Percentiles rank a stretch among this genome's conserved stretches.
phyloP scores from a whole-genome alignment of 2,113 vertebrate species.

The Porphyrio hochstetteri region DNA sequence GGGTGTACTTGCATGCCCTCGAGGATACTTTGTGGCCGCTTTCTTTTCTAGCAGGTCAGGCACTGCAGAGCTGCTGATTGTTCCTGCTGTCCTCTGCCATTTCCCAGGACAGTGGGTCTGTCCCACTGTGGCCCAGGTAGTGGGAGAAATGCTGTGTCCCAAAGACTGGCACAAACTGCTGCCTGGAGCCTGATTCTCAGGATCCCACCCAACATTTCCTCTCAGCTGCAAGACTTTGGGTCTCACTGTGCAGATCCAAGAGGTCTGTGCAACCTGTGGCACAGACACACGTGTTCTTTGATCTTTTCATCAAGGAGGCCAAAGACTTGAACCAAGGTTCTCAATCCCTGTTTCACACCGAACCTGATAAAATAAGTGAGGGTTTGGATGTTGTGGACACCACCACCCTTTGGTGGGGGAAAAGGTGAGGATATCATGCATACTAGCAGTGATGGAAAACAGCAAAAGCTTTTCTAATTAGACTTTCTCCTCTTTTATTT shows the following conservation, averaged over 20 bases:
- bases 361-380: not conserved
- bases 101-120: not conserved
- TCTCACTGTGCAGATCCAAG: rapidly evolving
- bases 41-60: not conserved
- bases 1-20: not conserved
- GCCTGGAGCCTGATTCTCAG: not conserved
- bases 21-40: not conserved
- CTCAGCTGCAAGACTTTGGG: not conserved
- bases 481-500: not conserved
- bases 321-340: not conserved
- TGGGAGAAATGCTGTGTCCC: not conserved
- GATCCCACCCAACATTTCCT: not conserved
- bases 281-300: rapidly evolving
- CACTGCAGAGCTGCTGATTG: not conserved
- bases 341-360: not conserved
- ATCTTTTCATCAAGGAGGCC: not conserved
- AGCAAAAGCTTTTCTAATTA: not conserved
- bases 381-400: not conserved
- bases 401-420: not conserved
- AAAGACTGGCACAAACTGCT: not conserved
- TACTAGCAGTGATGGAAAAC: not conserved
- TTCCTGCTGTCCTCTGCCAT: not conserved
- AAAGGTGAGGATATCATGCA: not conserved
- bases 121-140: not conserved
- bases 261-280: not conserved